These are phyloP conservation scores for Dryadula phaetusa DNA, from an alignment of 2,888 invertebrate genomes.

Conservation along the genomic window DNA sequence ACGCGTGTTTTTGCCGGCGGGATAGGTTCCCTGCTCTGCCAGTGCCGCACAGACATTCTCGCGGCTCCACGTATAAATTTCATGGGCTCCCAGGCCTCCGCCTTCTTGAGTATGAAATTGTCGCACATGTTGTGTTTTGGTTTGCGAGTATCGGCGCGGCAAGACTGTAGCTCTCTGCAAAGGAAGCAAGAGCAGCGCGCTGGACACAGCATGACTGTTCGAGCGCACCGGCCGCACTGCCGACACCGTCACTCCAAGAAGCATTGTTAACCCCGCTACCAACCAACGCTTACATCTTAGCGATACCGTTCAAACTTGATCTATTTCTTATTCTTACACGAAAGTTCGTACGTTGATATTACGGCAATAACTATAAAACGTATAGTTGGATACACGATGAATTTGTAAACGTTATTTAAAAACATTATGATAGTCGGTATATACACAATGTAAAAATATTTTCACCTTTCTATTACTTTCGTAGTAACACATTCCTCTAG, in stretches of 20 bases:
- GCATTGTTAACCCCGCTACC: constrained; percentile 64
- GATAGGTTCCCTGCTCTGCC: constrained; percentile 78
- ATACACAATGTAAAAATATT: neutral
- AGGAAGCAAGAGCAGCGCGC: constrained; percentile 90
- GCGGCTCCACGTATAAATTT: constrained; percentile 79
- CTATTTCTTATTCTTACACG: constrained; percentile 47
- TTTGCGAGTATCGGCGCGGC: constrained; percentile 80
- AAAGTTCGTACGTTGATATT: constrained; percentile 40
- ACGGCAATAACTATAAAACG: constrained; percentile 35
- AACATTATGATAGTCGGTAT: neutral
- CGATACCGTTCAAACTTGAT: constrained; percentile 63
- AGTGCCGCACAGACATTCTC: constrained; percentile 81
- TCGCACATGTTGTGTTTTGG: constrained; percentile 75
- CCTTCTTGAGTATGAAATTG: constrained; percentile 83
- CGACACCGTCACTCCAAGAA: constrained; percentile 59
- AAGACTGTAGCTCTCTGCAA: constrained; percentile 89
- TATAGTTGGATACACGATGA: constrained; percentile 23
- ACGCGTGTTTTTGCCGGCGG: constrained; percentile 70
- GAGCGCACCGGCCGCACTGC: constrained; percentile 75
- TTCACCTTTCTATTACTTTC: neutral
- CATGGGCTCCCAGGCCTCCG: constrained; percentile 80
- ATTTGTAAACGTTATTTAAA: constrained; percentile 8
- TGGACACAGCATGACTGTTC: constrained; percentile 86
- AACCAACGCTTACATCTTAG: constrained; percentile 62
- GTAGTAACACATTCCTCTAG: neutral